phyloP scores from a whole-genome alignment of 2,113 vertebrate genomes.

The Callopanchax toddi region DNA sequence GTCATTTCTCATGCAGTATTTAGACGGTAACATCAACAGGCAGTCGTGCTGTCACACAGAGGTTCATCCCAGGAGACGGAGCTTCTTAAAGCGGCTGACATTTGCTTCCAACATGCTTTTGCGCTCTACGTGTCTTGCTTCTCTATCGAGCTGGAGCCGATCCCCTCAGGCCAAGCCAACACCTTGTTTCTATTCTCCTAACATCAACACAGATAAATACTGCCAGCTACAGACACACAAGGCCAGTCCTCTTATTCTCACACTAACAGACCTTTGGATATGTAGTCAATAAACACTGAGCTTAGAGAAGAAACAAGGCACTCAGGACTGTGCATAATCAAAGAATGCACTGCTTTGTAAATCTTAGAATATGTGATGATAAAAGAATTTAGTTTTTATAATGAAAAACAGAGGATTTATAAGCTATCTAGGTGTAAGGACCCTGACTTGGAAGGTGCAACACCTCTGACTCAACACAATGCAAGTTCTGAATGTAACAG shows the following conservation, averaged over 20 bases:
- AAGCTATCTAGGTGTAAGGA: neutral
- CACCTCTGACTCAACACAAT: neutral
- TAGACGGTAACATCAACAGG: conserved; percentile 14
- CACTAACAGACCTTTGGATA: conserved; percentile 29
- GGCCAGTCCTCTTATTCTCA: neutral
- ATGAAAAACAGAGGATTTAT: neutral
- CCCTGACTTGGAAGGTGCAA: neutral
- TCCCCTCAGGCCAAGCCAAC: conserved; percentile 50
- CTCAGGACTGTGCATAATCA: conserved; percentile 35
- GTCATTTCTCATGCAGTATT: conserved; percentile 22
- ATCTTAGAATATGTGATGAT: conserved; percentile 2
- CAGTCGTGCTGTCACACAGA: conserved; percentile 11
- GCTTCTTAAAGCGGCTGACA: conserved; percentile 52
- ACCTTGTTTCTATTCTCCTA: conserved; percentile 51
- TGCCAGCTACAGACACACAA: conserved; percentile 22
- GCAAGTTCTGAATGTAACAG: conserved; percentile 1
- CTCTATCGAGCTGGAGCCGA: conserved; percentile 24
- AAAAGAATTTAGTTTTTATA: conserved; percentile 9
- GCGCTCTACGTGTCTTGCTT: conserved; percentile 44
- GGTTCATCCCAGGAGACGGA: conserved; percentile 24
- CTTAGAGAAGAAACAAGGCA: conserved; percentile 27
- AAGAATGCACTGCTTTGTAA: conserved; percentile 4
- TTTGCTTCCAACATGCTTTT: conserved; percentile 55
- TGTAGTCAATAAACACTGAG: conserved; percentile 61
- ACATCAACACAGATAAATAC: conserved; percentile 55